Percentiles rank a stretch among this genome's conserved stretches.
Evolutionary conservation across 2,888 invertebrate species (phyloP).

Genomic region (Isoperla grammatica): DNA sequence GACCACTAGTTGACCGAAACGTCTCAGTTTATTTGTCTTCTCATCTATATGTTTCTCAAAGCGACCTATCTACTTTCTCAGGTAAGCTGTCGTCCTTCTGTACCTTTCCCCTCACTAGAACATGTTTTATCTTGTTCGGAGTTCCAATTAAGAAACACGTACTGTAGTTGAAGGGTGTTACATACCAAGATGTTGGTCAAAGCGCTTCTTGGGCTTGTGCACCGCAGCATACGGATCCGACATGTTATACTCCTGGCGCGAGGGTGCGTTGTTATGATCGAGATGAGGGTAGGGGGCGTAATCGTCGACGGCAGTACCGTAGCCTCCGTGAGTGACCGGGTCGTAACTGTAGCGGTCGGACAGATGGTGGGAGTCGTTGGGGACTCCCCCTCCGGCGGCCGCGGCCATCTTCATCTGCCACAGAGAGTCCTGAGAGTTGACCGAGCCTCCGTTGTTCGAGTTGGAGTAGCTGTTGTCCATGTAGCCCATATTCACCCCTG

Average conservation of each 20-base stretch:
- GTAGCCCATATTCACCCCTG: slow-evolving; percentile 85
- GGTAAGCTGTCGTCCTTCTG: too few relatives aligned
- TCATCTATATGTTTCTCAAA: too few relatives aligned
- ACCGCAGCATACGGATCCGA: slow-evolving; percentile 82
- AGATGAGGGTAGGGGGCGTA: slow-evolving; percentile 80
- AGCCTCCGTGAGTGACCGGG: slow-evolving; percentile 74
- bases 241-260: slow-evolving; percentile 77
- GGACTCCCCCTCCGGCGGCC: slow-evolving; percentile 59
- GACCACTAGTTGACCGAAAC: too few relatives aligned
- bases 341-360: slow-evolving; percentile 54
- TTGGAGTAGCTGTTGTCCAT: slow-evolving; percentile 90
- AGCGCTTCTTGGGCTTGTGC: slow-evolving; percentile 82
- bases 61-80: too few relatives aligned
- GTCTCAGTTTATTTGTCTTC: too few relatives aligned
- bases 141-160: too few relatives aligned
- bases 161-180: too few relatives aligned
- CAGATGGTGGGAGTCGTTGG: background rate
- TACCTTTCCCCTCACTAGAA: too few relatives aligned
- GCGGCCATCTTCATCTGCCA: slow-evolving; percentile 92
- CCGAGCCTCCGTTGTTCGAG: slow-evolving; percentile 91
- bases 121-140: too few relatives aligned
- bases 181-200: slow-evolving; percentile 83
- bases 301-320: slow-evolving; percentile 69
- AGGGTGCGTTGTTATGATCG: slow-evolving; percentile 58
- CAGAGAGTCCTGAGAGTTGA: slow-evolving; percentile 88